Conservation (phyloP, 2,797 vertebrate species). For the Lacerta agilis region DNA sequence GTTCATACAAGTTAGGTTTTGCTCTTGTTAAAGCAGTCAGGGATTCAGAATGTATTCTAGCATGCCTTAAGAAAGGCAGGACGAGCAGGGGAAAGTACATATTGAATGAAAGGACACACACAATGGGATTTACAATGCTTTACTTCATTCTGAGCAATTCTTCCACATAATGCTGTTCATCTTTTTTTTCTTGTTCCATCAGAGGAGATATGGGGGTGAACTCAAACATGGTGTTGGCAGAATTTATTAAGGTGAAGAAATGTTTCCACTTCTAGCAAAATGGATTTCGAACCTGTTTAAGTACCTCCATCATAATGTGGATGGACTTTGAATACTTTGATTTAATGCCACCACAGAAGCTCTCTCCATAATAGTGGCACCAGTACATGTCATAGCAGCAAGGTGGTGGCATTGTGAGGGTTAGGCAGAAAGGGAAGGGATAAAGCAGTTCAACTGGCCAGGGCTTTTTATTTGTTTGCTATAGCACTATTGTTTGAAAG, state of each 20-base stretch:
- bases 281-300: constrained; percentile 52
- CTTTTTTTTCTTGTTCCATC: constrained; percentile 56
- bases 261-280: constrained; percentile 48
- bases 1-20: constrained; percentile 20
- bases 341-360: constrained; percentile 63
- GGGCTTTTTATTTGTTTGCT: not conserved
- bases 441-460: not conserved
- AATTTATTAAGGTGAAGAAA: constrained; percentile 56
- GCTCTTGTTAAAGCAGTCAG: constrained; percentile 30
- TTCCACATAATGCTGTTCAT: constrained; percentile 43
- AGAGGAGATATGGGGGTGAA: constrained; percentile 53
- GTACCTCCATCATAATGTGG: constrained; percentile 56
- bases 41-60: constrained; percentile 48
- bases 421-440: not conserved
- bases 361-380: constrained; percentile 53
- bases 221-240: constrained; percentile 63
- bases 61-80: constrained; percentile 50
- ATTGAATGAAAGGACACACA: constrained; percentile 38
- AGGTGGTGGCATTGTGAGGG: no score
- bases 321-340: constrained; percentile 59
- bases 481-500: not conserved
- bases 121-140: constrained; percentile 48
- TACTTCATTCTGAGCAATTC: constrained; percentile 45
- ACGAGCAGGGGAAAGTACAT: constrained; percentile 37
- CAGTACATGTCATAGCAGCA: constrained; percentile 50